Conservation (phyloP, 1,140 invertebrate species). For the Armadillidium nasatum region DNA sequence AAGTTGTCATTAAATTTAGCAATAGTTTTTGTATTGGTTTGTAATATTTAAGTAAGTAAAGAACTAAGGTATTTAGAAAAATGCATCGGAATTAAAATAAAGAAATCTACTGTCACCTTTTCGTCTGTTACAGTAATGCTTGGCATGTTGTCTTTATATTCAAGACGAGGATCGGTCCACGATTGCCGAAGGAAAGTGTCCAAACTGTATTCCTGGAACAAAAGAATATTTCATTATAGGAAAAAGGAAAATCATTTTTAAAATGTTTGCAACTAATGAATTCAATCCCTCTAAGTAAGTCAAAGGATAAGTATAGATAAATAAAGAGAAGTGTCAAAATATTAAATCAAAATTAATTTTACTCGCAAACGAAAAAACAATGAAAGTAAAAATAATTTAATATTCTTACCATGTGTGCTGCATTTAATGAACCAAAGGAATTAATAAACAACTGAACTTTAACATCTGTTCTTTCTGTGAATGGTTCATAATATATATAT, state of each 20-base stretch:
- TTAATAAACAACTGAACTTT: constrained; percentile 28
- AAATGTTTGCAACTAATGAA: no score
- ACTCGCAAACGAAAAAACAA: not conserved
- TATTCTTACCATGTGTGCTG: constrained; percentile 25
- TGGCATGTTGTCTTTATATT: constrained; percentile 14
- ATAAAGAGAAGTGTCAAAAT: not conserved
- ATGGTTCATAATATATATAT: not conserved
- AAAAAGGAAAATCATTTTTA: no score
- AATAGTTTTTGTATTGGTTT: no score
- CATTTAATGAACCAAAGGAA: constrained; percentile 30
- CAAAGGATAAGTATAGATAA: not conserved
- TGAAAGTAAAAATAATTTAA: not conserved
- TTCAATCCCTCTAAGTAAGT: no score
- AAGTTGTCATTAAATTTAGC: no score
- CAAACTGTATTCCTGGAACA: constrained; percentile 57
- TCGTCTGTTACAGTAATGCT: constrained; percentile 14
- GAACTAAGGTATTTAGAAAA: not conserved
- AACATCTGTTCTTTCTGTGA: constrained; percentile 13
- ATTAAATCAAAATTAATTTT: not conserved
- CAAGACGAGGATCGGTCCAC: constrained; percentile 56
- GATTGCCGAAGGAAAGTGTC: constrained; percentile 62
- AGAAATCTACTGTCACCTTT: not conserved
- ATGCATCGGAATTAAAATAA: not conserved
- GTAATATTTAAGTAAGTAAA: no score
- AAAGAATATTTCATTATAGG: not conserved